These are phyloP conservation scores for Lampris megalopsis DNA, from an alignment of 2,113 vertebrate species.

Conservation along the genomic window DNA sequence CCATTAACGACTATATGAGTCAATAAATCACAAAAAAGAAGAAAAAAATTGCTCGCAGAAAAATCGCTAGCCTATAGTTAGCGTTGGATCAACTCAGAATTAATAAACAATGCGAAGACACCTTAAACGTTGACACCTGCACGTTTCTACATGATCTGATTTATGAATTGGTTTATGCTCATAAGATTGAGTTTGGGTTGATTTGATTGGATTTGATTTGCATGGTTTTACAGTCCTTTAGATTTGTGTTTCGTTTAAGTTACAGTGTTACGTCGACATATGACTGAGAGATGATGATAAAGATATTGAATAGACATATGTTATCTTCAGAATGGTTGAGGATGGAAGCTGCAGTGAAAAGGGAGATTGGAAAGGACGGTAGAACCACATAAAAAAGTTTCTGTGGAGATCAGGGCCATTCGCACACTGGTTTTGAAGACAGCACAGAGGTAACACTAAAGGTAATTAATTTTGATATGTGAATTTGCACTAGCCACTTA, in stretches of 20 bases:
- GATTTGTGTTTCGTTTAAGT: not conserved
- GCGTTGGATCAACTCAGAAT: too few species aligned
- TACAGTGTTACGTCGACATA: not conserved
- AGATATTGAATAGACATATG: constrained; percentile 64
- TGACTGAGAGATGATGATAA: not conserved
- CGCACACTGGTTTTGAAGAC: constrained; percentile 95
- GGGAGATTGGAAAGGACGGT: constrained; percentile 94
- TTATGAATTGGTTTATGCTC: not conserved
- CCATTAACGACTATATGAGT: too few species aligned
- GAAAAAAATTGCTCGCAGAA: not conserved
- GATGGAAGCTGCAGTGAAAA: constrained; percentile 89
- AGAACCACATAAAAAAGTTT: constrained; percentile 96
- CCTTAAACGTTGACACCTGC: not conserved
- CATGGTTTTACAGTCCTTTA: not conserved
- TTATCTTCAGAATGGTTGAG: constrained; percentile 93
- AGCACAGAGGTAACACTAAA: constrained; percentile 90
- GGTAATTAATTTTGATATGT: constrained; percentile 46
- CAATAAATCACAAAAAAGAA: not conserved
- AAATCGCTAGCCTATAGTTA: not conserved
- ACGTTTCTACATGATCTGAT: constrained; percentile 10
- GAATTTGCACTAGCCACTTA: not conserved
- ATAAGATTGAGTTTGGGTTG: constrained; percentile 13
- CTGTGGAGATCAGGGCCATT: constrained; percentile 95
- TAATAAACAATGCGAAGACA: too few species aligned
- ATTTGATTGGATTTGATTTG: not conserved